Percentiles rank a stretch among this genome's conserved stretches.
phyloP scores from a whole-genome alignment of 1,140 invertebrate genomes.

The Drosophila funebris region DNA sequence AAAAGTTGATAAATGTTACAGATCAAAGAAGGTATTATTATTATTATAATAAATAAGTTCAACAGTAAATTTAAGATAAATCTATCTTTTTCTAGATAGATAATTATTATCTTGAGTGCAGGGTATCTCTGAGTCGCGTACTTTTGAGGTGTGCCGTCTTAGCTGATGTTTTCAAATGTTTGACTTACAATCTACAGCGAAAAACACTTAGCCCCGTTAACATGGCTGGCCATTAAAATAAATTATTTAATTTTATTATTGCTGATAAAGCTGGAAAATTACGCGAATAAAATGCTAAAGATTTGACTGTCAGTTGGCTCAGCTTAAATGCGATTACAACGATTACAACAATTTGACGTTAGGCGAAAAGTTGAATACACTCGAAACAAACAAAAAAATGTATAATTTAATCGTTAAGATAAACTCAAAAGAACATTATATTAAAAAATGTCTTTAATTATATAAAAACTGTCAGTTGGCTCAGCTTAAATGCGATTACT shows the following conservation, averaged over 20 bases:
- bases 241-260: slow-evolving; percentile 82
- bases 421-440: background rate
- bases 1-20: no score
- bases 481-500: slow-evolving; percentile 46
- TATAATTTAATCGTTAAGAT: slow-evolving; percentile 10
- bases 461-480: no score
- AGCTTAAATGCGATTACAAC: slow-evolving; percentile 41
- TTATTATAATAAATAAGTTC: no score
- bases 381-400: slow-evolving; percentile 4
- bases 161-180: slow-evolving; percentile 21
- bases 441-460: background rate
- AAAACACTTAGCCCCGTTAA: slow-evolving; percentile 79
- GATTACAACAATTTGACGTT: slow-evolving; percentile 28
- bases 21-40: no score
- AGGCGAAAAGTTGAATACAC: slow-evolving; percentile 15
- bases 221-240: slow-evolving; percentile 66
- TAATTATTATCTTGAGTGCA: background rate
- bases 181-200: slow-evolving; percentile 66
- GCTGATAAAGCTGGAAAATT: slow-evolving; percentile 61
- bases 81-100: no score
- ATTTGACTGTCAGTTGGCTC: slow-evolving; percentile 55
- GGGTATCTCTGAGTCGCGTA: slow-evolving; percentile 4
- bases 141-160: background rate
- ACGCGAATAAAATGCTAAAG: slow-evolving; percentile 49
- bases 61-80: no score